Conservation (phyloP, 1,140 invertebrate species). For the Anthonomus grandis region DNA sequence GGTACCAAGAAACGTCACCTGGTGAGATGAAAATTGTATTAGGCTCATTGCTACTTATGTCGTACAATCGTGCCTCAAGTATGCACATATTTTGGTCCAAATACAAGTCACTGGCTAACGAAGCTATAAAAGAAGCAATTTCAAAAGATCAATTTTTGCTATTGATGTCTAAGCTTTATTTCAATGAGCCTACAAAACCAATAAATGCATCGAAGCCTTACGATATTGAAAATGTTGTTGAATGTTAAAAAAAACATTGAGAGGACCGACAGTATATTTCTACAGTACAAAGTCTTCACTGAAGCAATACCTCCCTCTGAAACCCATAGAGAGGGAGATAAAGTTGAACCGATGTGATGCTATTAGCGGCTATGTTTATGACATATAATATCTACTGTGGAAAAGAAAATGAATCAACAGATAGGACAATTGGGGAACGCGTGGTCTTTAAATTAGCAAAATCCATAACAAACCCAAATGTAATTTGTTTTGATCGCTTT, state of each 20-base stretch:
- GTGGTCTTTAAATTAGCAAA: conserved; percentile 35
- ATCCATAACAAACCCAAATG: too few relatives aligned
- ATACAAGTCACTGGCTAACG: conserved; percentile 35
- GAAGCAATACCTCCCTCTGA: conserved; percentile 43
- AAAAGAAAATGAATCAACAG: conserved; percentile 22
- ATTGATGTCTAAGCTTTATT: conserved; percentile 36
- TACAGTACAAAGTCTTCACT: conserved; percentile 38
- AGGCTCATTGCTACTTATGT: neutral
- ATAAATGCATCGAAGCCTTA: conserved; percentile 27
- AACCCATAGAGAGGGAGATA: conserved; percentile 43
- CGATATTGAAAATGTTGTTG: conserved; percentile 37
- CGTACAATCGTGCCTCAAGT: neutral
- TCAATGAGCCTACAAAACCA: conserved; percentile 30
- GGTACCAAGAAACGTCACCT: too few relatives aligned
- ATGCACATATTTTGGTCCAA: conserved; percentile 26
- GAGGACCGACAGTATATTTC: conserved; percentile 15
- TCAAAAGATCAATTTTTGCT: conserved; percentile 32
- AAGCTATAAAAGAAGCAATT: conserved; percentile 32
- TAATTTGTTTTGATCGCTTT: conserved; percentile 1
- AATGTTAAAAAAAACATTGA: conserved; percentile 28
- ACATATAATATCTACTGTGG: conserved; percentile 37
- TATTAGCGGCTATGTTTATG: conserved; percentile 36
- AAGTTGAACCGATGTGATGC: conserved; percentile 41
- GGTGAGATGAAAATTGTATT: neutral
- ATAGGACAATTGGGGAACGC: conserved; percentile 31